These are phyloP conservation scores for Nycticryphes semicollaris DNA, from an alignment of 2,113 vertebrate species.

Conservation along the genomic window DNA sequence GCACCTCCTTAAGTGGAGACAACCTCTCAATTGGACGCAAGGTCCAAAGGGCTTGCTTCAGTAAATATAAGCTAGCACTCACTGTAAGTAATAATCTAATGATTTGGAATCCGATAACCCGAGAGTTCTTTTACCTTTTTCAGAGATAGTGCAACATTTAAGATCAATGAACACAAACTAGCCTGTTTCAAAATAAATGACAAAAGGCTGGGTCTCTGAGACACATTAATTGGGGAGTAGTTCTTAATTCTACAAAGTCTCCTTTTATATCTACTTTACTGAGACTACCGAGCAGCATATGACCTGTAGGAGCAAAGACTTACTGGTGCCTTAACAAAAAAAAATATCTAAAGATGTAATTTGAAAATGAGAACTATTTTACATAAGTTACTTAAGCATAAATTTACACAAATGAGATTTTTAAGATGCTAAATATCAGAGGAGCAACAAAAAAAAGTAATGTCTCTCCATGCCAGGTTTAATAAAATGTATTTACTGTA, in stretches of 20 bases:
- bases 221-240: not conserved
- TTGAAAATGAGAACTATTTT: not conserved
- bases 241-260: not conserved
- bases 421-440: not conserved
- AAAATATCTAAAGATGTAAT: not conserved
- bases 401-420: not conserved
- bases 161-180: not conserved
- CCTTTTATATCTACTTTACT: not conserved
- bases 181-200: not conserved
- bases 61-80: not conserved
- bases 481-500: not conserved
- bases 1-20: not conserved
- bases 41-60: not conserved
- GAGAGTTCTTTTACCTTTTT: not conserved
- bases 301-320: not conserved
- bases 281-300: not conserved
- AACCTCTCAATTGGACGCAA: fast-evolving
- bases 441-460: not conserved
- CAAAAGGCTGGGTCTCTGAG: not conserved
- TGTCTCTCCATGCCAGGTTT: not conserved
- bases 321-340: not conserved
- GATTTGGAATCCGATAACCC: not conserved
- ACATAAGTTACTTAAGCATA: not conserved
- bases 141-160: not conserved
- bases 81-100: not conserved